Evolutionary conservation across 2,797 vertebrate genomes (phyloP).

Genomic region (Heterohyrax brucei): DNA sequence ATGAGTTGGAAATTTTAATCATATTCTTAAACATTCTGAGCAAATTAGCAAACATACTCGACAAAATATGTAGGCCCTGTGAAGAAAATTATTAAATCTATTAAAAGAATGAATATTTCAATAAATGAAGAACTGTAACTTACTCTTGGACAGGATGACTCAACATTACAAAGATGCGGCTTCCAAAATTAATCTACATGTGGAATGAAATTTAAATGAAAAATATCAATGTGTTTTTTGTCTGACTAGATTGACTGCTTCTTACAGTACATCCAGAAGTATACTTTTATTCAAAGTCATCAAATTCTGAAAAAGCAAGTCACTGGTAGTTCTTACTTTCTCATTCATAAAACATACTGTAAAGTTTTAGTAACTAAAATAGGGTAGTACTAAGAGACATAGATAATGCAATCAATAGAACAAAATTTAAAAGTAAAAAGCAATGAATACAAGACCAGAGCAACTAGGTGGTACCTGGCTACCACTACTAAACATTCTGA

Average conservation of each 20-base stretch:
- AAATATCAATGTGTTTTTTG: neutral
- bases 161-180: neutral
- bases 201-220: neutral
- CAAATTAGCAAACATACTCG: neutral
- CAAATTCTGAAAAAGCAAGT: neutral
- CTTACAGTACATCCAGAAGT: neutral
- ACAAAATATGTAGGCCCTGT: neutral
- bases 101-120: neutral
- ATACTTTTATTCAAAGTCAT: neutral
- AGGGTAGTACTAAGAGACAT: neutral
- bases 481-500: neutral
- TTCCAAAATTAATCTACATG: neutral
- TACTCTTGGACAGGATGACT: slow-evolving; percentile 33
- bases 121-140: neutral
- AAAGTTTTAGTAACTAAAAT: slow-evolving; percentile 39
- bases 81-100: slow-evolving; percentile 49
- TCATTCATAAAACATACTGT: neutral
- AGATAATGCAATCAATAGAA: neutral
- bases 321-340: neutral
- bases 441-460: neutral
- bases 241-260: neutral
- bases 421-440: neutral
- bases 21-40: no score
- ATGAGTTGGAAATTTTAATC: neutral
- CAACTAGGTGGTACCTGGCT: neutral